A percentile compares a stretch with the other conserved stretches of the same genome.
These are phyloP conservation scores for Lerista edwardsae DNA, from an alignment of 2,797 vertebrate species.

Conservation along the genomic window DNA sequence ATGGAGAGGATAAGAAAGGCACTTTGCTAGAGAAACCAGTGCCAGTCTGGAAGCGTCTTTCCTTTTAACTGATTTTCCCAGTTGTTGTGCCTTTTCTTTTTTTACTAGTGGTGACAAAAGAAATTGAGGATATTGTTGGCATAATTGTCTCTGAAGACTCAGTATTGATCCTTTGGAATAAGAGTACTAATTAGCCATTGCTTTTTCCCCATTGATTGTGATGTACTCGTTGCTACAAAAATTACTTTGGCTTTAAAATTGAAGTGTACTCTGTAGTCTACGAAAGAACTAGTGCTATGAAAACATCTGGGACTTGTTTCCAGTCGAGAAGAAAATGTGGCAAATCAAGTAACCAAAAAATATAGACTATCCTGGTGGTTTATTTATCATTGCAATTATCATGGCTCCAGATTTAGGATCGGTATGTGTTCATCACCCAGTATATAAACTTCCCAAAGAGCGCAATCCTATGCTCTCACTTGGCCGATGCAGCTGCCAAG, in stretches of 20 bases:
- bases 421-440: neutral
- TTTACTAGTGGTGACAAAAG: neutral
- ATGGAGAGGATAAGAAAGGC: neutral
- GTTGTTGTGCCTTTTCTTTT: neutral
- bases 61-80: neutral
- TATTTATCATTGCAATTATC: neutral
- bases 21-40: neutral
- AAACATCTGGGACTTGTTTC: neutral
- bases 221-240: neutral
- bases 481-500: no score
- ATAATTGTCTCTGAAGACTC: neutral
- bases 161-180: neutral
- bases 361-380: neutral
- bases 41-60: neutral
- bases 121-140: neutral
- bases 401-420: neutral
- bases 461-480: no score
- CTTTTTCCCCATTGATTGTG: constrained; percentile 4
- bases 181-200: neutral
- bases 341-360: neutral
- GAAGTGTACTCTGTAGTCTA: neutral
- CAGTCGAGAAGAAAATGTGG: neutral
- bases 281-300: neutral
- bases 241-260: neutral
- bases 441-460: neutral